Base-by-base conservation (phyloP, 92 coral and sea anemone genomes). In the Phymanthus crucifer region DNA sequence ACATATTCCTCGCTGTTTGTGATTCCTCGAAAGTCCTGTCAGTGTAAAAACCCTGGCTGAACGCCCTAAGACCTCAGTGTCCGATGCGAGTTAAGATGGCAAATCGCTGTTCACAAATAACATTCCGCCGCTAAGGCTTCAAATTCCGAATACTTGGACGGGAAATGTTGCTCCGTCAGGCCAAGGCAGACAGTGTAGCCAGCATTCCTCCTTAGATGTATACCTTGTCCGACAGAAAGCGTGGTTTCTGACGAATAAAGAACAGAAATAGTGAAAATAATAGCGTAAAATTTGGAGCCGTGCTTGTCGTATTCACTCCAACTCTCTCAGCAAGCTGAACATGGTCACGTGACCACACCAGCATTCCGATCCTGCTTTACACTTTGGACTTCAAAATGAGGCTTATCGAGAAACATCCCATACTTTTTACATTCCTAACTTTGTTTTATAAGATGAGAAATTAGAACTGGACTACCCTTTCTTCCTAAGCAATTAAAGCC, bases 321-420 rank as follows among this genome's bases (percentile, higher is more conserved):
- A 87, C 80, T 24, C 68, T 24, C 68, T 61, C 87, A 81, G 83
- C 83, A 76, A 76, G 83, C 35, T 43, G 32, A 79, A 66, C 68
- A 43, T 58, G 74, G 79, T 89, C 92, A 89, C 92, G 92, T 89
- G 92, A 89, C 92, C 76, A 27, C 57, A 29, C 64, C 64, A 29
- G 48, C 89, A 89, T 89, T 89, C 92, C 92, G 82, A 85, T 85
- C 89, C 86, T 85, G 82, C 81, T 84, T 74, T 78, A 80, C 76
- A 14, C 31, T 80, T 78, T 64, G 68, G 87, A 87, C 91, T 87
- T 87, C 85, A 75, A 81, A 87, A 87, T 83, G 88, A 87, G 88
- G 91, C 91, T 64, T 32, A 18, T 29, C 64, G 1, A 40, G 5
- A 52, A 79, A 67, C 26, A 67, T 79, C 80, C 48, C 12, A n/a